Evolutionary conservation across 2,113 vertebrate genomes (phyloP).

Genomic region (Atherinomorus stipes): DNA sequence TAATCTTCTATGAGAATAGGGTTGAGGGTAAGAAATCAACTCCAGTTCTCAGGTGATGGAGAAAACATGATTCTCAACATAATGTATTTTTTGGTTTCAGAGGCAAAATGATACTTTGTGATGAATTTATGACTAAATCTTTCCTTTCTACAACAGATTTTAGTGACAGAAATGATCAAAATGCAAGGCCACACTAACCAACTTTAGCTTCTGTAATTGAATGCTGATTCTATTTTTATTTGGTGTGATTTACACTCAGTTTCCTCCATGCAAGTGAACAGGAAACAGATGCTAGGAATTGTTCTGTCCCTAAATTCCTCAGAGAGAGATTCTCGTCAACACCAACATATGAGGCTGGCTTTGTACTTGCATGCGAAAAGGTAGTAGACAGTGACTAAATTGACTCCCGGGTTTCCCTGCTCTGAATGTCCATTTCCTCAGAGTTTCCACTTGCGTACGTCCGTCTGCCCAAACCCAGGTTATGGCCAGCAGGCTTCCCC

Average conservation of each 20-base stretch:
- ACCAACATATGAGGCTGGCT: constrained; percentile 84
- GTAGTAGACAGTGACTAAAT: constrained; percentile 86
- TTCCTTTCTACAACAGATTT: constrained; percentile 16
- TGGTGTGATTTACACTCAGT: constrained; percentile 90
- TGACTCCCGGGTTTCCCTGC: constrained; percentile 89
- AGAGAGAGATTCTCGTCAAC: constrained; percentile 88
- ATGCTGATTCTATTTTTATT: constrained; percentile 91
- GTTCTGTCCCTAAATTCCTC: constrained; percentile 91
- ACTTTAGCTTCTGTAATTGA: constrained; percentile 72
- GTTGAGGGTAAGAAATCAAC: too few species aligned
- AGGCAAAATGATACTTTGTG: constrained; percentile 4
- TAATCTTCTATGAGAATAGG: background rate
- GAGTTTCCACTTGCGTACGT: constrained; percentile 95
- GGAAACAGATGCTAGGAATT: constrained; percentile 99
- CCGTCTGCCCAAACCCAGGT: constrained; percentile 85
- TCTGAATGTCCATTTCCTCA: constrained; percentile 93
- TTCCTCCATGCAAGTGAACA: constrained; percentile 93
- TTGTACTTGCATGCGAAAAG: constrained; percentile 92
- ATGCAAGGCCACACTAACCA: constrained; percentile 64
- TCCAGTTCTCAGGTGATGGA: too few species aligned
- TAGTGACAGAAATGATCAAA: constrained; percentile 31
- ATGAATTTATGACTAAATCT: constrained; percentile 1
- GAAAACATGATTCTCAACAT: background rate
- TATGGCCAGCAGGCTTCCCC: constrained; percentile 82
- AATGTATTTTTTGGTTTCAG: background rate